Conservation (phyloP, 2,113 vertebrate genomes). For the Esox niger region DNA sequence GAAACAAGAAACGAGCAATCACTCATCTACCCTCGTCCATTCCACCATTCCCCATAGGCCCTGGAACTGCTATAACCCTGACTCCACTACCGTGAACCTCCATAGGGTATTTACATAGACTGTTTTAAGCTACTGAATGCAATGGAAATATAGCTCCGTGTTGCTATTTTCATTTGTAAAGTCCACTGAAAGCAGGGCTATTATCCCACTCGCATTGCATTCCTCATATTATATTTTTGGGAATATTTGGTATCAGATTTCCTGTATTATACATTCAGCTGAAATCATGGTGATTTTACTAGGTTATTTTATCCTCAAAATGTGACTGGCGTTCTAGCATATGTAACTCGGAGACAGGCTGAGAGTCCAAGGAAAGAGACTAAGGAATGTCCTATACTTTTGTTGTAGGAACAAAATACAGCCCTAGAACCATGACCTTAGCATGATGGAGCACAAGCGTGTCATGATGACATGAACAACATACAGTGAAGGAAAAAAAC, state of each 20-base stretch:
- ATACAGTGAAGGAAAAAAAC: background rate
- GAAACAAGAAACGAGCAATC: constrained; percentile 51
- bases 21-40: constrained; percentile 34
- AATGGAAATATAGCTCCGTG: background rate
- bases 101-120: constrained; percentile 21
- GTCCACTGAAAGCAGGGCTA: background rate
- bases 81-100: constrained; percentile 48
- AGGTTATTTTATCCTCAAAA: too few species aligned
- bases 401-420: constrained; percentile 49
- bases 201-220: too few species aligned
- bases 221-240: too few species aligned
- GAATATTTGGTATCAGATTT: too few species aligned
- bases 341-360: constrained; percentile 33
- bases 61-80: constrained; percentile 35
- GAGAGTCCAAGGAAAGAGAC: constrained; percentile 11
- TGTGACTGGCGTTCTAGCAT: too few species aligned
- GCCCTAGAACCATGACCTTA: background rate
- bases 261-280: too few species aligned
- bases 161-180: constrained; percentile 8
- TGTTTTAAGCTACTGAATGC: constrained; percentile 20
- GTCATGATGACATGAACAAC: background rate
- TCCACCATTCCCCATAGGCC: constrained; percentile 37
- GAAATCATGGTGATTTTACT: too few species aligned
- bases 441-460: constrained; percentile 1
- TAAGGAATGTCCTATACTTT: constrained; percentile 1